phyloP scores from a whole-genome alignment of 2,888 invertebrate genomes.

The Sesia bembeciformis region DNA sequence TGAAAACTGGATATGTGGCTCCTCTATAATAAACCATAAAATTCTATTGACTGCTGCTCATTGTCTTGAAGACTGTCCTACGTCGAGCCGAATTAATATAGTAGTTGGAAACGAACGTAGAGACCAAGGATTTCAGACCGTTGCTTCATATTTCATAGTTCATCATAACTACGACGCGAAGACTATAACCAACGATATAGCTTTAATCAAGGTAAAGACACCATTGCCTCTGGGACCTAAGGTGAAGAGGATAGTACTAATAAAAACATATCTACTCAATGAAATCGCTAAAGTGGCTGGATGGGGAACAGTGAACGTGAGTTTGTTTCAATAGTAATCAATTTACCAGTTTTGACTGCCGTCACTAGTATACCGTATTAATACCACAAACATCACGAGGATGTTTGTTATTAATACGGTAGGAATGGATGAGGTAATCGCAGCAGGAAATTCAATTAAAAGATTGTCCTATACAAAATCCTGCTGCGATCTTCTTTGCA shows the following conservation, averaged over 20 bases:
- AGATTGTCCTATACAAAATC: no score
- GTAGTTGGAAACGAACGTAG: slow-evolving; percentile 8
- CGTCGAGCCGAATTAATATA: neutral
- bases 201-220: slow-evolving; percentile 8
- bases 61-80: slow-evolving; percentile 8
- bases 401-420: no score
- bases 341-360: no score
- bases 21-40: slow-evolving; percentile 25
- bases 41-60: slow-evolving; percentile 29
- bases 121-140: slow-evolving; percentile 5
- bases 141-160: slow-evolving; percentile 4
- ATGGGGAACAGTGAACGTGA: slow-evolving; percentile 22
- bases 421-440: no score
- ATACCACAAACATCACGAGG: no score
- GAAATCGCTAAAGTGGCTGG: slow-evolving; percentile 15
- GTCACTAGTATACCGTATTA: no score
- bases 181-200: slow-evolving; percentile 16
- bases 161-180: slow-evolving; percentile 16
- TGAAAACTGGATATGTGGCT: slow-evolving; percentile 18
- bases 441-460: no score
- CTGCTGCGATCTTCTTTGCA: no score
- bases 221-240: slow-evolving; percentile 9
- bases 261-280: slow-evolving; percentile 10
- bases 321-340: slow-evolving; percentile 1
- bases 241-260: slow-evolving; percentile 14